A percentile compares a stretch with the other conserved stretches of the same genome.
These are phyloP conservation scores for Synanthedon myopaeformis DNA, from an alignment of 2,888 invertebrate species.

Conservation along the genomic window DNA sequence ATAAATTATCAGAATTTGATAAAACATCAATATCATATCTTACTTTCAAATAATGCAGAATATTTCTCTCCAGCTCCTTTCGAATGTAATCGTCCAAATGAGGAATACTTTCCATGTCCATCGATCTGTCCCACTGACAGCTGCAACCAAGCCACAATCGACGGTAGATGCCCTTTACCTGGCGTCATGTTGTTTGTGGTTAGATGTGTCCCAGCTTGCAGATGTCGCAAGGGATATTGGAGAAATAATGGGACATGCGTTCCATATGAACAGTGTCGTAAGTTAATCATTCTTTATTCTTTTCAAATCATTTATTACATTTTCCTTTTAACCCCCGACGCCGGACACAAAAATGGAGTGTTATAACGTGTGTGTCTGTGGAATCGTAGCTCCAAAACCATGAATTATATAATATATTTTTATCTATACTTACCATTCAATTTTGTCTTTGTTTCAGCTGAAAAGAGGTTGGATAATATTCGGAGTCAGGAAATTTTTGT, in stretches of 20 bases:
- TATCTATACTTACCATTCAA: too few species aligned
- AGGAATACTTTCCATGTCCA: slow-evolving; percentile 27
- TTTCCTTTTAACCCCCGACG: background rate
- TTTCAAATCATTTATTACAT: background rate
- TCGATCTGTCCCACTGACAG: slow-evolving; percentile 24
- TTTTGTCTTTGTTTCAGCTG: too few species aligned
- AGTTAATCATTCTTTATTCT: slow-evolving; percentile 5
- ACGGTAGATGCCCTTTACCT: slow-evolving; percentile 19
- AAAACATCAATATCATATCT: too few species aligned
- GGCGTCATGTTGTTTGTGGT: slow-evolving; percentile 17
- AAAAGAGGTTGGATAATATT: too few species aligned
- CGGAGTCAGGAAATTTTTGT: too few species aligned
- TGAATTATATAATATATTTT: too few species aligned
- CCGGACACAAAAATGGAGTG: too few species aligned
- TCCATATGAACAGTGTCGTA: slow-evolving; percentile 27
- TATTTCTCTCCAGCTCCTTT: slow-evolving; percentile 20
- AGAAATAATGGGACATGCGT: slow-evolving; percentile 25
- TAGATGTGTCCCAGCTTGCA: slow-evolving; percentile 22
- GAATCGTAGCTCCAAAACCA: too few species aligned
- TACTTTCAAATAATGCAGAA: background rate
- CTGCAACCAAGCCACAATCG: slow-evolving; percentile 20
- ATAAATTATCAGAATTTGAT: too few species aligned
- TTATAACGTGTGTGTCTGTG: too few species aligned
- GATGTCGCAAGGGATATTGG: slow-evolving; percentile 25
- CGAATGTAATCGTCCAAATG: slow-evolving; percentile 17